Percentiles rank a stretch among this genome's conserved stretches.
Evolutionary conservation across 2,888 invertebrate genomes (phyloP).

Genomic region (Agrotis clavis): DNA sequence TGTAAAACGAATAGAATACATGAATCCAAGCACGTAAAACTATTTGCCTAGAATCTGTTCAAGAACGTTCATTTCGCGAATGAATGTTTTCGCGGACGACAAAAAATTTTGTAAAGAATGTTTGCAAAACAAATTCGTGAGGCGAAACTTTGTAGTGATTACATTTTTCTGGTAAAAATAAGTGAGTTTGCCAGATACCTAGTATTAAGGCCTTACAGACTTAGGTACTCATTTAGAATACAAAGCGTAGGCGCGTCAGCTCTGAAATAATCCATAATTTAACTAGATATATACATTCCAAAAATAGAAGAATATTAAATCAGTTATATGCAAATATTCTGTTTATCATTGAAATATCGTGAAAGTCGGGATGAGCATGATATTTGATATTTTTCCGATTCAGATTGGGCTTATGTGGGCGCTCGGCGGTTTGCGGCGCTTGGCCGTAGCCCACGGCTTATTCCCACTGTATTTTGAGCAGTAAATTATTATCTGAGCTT

Average conservation of each 20-base stretch:
- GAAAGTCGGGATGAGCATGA: constrained; percentile 32
- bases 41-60: not conserved
- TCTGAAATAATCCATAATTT: not conserved
- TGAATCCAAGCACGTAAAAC: not conserved
- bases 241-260: not conserved
- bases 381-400: constrained; percentile 57
- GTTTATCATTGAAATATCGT: constrained; percentile 47
- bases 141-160: not conserved
- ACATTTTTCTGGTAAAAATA: not conserved
- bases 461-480: constrained; percentile 9
- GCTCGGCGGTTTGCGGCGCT: constrained; percentile 14
- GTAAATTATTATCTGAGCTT: constrained; percentile 16
- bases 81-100: not conserved
- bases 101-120: not conserved
- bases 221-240: constrained; percentile 5
- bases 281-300: not conserved
- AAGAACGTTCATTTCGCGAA: not conserved
- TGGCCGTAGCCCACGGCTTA: constrained; percentile 13
- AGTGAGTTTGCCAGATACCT: not conserved
- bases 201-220: not conserved
- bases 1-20: not conserved
- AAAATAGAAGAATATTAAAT: constrained; percentile 30
- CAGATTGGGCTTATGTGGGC: constrained; percentile 44
- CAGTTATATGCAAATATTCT: constrained; percentile 46
- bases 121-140: not conserved